A percentile compares a stretch with the other conserved stretches of the same genome.
phyloP scores from a whole-genome alignment of 2,113 vertebrate genomes.

The Tonatia bakeri region DNA sequence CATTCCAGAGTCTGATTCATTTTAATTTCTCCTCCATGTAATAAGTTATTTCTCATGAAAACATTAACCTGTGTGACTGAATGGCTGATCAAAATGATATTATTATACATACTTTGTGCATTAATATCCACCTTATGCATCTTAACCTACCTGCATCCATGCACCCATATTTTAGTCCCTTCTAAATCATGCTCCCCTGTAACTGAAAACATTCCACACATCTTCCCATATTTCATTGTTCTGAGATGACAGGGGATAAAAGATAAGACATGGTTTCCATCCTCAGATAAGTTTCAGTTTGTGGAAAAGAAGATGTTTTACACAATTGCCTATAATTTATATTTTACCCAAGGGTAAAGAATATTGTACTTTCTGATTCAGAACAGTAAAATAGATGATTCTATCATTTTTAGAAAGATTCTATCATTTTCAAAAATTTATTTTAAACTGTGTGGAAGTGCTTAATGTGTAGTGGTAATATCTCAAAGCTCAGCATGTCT shows the following conservation, averaged over 20 bases:
- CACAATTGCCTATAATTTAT: not conserved
- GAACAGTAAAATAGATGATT: not conserved
- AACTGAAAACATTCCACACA: not conserved
- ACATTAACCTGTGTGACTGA: not conserved
- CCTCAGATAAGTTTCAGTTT: not conserved
- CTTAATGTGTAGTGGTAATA: not conserved
- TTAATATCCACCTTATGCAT: not conserved
- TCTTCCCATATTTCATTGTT: not conserved
- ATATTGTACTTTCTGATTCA: not conserved
- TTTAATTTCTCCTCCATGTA: not conserved
- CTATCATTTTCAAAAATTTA: not conserved
- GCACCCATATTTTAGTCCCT: not conserved
- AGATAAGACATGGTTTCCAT: not conserved
- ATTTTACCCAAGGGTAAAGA: not conserved
- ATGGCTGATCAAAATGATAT: not conserved
- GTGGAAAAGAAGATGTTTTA: not conserved
- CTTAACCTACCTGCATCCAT: not conserved
- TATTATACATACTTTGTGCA: not conserved
- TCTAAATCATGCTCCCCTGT: not conserved
- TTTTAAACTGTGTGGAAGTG: not conserved
- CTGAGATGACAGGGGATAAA: not conserved
- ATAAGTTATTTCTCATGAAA: not conserved
- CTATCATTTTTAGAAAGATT: conserved; percentile 1
- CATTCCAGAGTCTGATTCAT: not conserved
- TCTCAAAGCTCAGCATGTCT: not conserved